phyloP scores from a whole-genome alignment of 2,113 vertebrate species.

The Merops nubicus region DNA sequence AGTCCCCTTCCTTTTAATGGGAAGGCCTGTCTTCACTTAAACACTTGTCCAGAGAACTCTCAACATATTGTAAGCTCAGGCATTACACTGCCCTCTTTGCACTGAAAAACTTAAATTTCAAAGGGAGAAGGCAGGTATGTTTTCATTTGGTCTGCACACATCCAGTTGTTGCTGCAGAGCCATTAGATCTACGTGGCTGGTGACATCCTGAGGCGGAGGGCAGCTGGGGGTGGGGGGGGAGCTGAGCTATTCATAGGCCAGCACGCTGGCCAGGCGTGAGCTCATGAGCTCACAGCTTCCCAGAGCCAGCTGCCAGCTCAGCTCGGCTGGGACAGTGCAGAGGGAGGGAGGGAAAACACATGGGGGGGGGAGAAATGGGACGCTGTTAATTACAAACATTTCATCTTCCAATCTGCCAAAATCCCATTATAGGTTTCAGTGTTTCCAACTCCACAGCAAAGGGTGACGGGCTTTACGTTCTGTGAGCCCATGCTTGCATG shows the following conservation, averaged over 20 bases:
- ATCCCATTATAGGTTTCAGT: accelerated
- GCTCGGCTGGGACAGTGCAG: background rate
- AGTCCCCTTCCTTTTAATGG: background rate
- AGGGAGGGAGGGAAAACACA: background rate
- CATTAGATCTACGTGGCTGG: background rate
- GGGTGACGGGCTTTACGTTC: background rate
- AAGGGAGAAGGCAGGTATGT: background rate
- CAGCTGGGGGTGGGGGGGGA: background rate
- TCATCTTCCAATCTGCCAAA: background rate
- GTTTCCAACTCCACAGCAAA: background rate
- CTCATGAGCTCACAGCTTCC: background rate
- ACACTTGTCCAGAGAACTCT: background rate
- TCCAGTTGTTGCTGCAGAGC: background rate
- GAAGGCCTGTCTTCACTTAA: background rate
- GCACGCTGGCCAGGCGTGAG: background rate
- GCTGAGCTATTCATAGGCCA: constrained; percentile 15
- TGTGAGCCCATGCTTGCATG: accelerated
- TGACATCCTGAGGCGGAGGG: background rate
- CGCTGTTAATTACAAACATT: background rate
- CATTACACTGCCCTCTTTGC: background rate
- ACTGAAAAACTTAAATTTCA: background rate
- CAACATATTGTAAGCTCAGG: background rate
- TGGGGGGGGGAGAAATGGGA: background rate
- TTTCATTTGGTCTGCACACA: constrained; percentile 6
- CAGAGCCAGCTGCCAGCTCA: constrained; percentile 21